Evolutionary conservation across 2,113 vertebrate genomes (phyloP).

Genomic region (Rhineura floridana): DNA sequence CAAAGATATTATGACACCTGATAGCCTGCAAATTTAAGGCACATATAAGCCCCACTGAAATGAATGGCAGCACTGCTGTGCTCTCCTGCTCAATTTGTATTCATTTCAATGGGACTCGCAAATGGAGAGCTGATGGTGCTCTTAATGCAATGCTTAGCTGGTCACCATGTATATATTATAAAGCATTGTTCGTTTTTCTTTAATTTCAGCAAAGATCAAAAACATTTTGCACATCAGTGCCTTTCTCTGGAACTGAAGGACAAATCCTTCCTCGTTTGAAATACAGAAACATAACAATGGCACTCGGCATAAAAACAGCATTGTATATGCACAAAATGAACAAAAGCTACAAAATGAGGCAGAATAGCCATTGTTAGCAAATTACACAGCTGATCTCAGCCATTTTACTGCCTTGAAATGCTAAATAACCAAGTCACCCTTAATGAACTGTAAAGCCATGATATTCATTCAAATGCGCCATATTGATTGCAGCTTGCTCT

Average conservation of each 20-base stretch:
- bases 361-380: slow-evolving; percentile 33
- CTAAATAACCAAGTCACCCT: slow-evolving; percentile 35
- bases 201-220: not conserved
- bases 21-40: not conserved
- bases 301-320: not conserved
- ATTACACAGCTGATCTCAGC: not conserved
- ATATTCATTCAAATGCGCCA: slow-evolving; percentile 15
- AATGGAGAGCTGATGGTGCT: not conserved
- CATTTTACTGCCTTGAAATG: slow-evolving; percentile 49
- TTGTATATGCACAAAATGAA: slow-evolving; percentile 28
- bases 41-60: not conserved
- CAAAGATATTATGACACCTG: not conserved
- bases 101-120: not conserved
- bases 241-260: slow-evolving; percentile 19
- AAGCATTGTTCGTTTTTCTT: not conserved
- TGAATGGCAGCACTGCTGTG: not conserved
- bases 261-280: slow-evolving; percentile 10
- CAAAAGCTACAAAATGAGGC: slow-evolving; percentile 43
- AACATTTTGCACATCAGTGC: not conserved
- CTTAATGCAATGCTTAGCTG: not conserved
- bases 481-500: not conserved
- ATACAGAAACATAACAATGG: slow-evolving; percentile 5
- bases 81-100: not conserved
- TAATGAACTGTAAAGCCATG: slow-evolving; percentile 58
- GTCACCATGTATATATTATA: not conserved